Evolutionary conservation across 2,888 invertebrate species (phyloP), one percentile per base, ranked within the genome.

Genomic region (Thecocarcelia acutangulata): DNA sequence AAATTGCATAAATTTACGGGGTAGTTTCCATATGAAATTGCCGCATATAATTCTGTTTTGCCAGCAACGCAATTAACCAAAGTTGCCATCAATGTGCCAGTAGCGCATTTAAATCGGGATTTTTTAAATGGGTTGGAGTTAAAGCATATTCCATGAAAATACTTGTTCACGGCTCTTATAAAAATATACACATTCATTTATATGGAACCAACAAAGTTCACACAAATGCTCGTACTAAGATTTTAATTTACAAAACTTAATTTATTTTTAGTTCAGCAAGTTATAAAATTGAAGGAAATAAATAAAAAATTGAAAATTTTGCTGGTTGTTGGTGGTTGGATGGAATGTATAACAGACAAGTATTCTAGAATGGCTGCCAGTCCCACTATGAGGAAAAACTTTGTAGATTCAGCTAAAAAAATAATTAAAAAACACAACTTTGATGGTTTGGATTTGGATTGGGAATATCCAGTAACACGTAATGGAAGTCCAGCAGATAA

Each of bases 271-370:
- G 87, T 74, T 19, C 83, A 84, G 2, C 83, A 85, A 44, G 80
- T 85, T 0, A 84, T 87, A 42, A 87, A 84, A 0, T 54, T 88
- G 40, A 88, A 87, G 75, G 52, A 84, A 3, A 50, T 6, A 2
- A 88, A 88, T 72, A 85, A 87, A 0, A 84, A 85, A 0, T 69
- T 88, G 0, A 96, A 96, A 89, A 95, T 97, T 0, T 90, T 97
- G 0, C 92, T 97, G 4, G 97, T 97, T 1, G 93, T 98, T 69
- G 98, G 98, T 11, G 98, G 98, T 0, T 97, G 97, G 97, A 97
- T 96, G 87, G 97, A 97, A 90, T 97, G 97, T 0, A 95, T 95
- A 0, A 95, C 95, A 0, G 95, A 94, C 1, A 97, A 97, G 87
- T 97, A 97, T 90, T 96, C 96, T 1, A 92, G 94, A 44, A 92